Conservation (phyloP, 2,113 vertebrate species). For the Talpa occidentalis region DNA sequence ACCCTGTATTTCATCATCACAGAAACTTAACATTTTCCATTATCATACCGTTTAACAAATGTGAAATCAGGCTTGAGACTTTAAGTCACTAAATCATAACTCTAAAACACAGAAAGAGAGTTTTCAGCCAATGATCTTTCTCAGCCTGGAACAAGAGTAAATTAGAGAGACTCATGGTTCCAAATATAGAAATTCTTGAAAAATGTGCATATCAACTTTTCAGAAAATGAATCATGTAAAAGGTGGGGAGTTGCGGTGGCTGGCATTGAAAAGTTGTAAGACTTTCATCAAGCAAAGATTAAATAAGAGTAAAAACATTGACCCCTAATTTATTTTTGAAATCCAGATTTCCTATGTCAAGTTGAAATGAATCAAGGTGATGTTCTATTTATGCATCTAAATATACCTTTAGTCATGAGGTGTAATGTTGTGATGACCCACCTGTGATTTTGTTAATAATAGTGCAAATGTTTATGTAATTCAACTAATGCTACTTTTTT, state of each 20-base stretch:
- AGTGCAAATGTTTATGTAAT: background rate
- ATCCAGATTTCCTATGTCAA: constrained; percentile 7
- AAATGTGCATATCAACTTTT: background rate
- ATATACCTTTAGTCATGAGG: background rate
- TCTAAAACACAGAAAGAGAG: background rate
- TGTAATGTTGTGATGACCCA: background rate
- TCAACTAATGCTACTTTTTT: background rate
- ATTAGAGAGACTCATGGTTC: background rate
- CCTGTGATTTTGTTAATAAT: constrained; percentile 37
- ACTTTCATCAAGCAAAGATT: constrained; percentile 28
- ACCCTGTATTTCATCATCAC: background rate
- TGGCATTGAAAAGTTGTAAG: background rate
- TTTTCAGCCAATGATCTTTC: background rate
- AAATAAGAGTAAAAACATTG: background rate
- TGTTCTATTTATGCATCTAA: constrained; percentile 8
- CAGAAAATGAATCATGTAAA: background rate
- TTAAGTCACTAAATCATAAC: background rate
- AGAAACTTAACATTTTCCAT: background rate
- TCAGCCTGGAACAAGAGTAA: background rate
- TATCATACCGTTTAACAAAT: background rate
- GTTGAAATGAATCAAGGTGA: background rate
- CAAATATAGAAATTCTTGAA: background rate
- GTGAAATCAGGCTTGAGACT: background rate
- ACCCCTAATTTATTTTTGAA: constrained; percentile 6
- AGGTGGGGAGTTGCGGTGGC: background rate